phyloP scores from a whole-genome alignment of 2,888 invertebrate genomes.

The Alsophila aescularia region DNA sequence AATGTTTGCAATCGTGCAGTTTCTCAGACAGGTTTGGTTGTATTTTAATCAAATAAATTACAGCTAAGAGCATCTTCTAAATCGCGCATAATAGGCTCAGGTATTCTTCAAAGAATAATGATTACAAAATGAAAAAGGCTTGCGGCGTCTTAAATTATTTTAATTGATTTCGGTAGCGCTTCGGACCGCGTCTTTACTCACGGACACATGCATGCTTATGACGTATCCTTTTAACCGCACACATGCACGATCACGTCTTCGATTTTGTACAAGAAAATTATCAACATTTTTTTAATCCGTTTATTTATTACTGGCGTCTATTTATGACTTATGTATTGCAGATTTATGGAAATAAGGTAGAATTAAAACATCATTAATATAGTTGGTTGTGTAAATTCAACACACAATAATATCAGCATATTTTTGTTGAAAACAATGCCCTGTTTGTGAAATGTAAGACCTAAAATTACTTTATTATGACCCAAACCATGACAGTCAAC shows the following conservation, averaged over 20 bases:
- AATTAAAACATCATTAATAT: conserved; percentile 1
- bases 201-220: conserved; percentile 47
- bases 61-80: conserved; percentile 72
- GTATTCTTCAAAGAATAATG: conserved; percentile 79
- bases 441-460: no score
- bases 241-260: conserved; percentile 7
- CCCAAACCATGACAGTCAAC: no score
- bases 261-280: conserved; percentile 2
- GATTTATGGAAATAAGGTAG: conserved; percentile 18
- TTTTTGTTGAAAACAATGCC: no score
- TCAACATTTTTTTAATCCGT: conserved; percentile 48
- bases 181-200: conserved; percentile 59
- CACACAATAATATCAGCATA: no score
- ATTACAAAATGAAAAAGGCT: conserved; percentile 81
- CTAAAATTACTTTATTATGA: no score
- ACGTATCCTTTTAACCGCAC: conserved; percentile 13
- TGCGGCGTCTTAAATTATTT: conserved; percentile 82
- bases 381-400: neutral
- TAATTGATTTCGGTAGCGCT: conserved; percentile 84
- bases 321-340: conserved; percentile 14
- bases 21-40: conserved; percentile 28
- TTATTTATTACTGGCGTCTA: conserved; percentile 44
- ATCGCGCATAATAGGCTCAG: conserved; percentile 78
- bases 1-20: conserved; percentile 35
- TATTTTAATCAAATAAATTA: conserved; percentile 70